Evolutionary conservation across 2,113 vertebrate species (phyloP).

Genomic region (Anseranas semipalmata): DNA sequence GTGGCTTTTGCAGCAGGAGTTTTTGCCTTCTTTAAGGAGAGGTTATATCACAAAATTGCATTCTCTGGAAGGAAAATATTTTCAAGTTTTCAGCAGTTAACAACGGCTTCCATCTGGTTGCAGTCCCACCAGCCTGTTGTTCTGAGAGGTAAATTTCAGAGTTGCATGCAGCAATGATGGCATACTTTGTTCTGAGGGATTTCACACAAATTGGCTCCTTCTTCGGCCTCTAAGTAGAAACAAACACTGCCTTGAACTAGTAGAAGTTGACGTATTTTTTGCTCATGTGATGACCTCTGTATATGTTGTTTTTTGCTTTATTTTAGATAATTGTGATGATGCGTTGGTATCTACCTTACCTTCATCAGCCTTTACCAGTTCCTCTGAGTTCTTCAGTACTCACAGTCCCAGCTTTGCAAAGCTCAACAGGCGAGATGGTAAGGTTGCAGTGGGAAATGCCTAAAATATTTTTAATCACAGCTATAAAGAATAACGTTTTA

Average conservation of each 20-base stretch:
- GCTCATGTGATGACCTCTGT: slow-evolving; percentile 26
- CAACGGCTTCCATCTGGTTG: background rate
- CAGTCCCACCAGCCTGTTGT: background rate
- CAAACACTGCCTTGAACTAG: background rate
- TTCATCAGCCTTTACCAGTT: slow-evolving; percentile 88
- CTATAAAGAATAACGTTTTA: background rate
- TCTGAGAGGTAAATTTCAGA: background rate
- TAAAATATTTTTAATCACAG: slow-evolving; percentile 3
- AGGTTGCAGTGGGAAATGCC: slow-evolving; percentile 44
- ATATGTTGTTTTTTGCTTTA: slow-evolving; percentile 49
- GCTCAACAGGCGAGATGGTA: slow-evolving; percentile 91
- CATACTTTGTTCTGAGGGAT: background rate
- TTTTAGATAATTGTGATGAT: slow-evolving; percentile 87
- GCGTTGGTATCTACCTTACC: slow-evolving; percentile 83
- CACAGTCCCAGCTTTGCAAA: slow-evolving; percentile 87
- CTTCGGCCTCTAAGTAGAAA: background rate
- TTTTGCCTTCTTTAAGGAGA: background rate
- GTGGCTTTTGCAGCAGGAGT: background rate
- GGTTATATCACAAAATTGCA: background rate
- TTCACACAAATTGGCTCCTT: background rate
- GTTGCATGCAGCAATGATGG: too few species aligned
- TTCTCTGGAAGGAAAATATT: background rate
- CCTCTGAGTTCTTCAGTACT: slow-evolving; percentile 84
- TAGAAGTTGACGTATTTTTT: background rate
- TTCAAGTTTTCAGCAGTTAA: fast-evolving